These are phyloP conservation scores for Aporophyla nigra DNA, from an alignment of 2,888 invertebrate genomes.

Conservation along the genomic window DNA sequence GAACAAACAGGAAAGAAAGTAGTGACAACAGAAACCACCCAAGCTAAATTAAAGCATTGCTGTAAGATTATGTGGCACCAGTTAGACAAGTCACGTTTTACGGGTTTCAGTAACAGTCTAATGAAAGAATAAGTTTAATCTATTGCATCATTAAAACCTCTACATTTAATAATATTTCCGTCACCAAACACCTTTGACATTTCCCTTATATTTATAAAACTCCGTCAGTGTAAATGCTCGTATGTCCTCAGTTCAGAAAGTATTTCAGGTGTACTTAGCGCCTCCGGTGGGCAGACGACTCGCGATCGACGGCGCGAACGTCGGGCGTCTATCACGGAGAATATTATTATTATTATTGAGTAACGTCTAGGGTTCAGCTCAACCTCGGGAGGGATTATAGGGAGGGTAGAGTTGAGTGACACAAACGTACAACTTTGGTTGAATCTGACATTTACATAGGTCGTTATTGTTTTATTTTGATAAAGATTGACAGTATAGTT, in stretches of 20 bases:
- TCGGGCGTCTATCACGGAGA: slow-evolving; percentile 6
- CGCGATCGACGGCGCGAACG: slow-evolving; percentile 25
- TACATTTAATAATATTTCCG: not conserved
- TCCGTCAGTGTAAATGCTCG: not conserved
- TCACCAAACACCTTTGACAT: not conserved
- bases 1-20: not conserved
- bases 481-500: not conserved
- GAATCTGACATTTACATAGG: not conserved
- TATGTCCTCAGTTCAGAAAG: slow-evolving; percentile 52
- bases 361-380: slow-evolving; percentile 36
- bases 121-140: not conserved
- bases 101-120: not conserved
- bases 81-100: not conserved
- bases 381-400: not conserved
- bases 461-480: not conserved
- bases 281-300: slow-evolving; percentile 35
- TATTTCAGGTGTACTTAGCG: slow-evolving; percentile 60
- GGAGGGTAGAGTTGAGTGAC: not conserved
- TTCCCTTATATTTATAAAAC: not conserved
- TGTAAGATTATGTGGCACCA: not conserved
- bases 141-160: not conserved
- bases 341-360: slow-evolving; percentile 53
- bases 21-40: not conserved
- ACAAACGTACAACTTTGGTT: not conserved
- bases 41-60: not conserved